Evolutionary conservation across 1,140 invertebrate genomes (phyloP), one percentile per base, ranked within the genome.

Genomic region (Calephelis virginiensis): DNA sequence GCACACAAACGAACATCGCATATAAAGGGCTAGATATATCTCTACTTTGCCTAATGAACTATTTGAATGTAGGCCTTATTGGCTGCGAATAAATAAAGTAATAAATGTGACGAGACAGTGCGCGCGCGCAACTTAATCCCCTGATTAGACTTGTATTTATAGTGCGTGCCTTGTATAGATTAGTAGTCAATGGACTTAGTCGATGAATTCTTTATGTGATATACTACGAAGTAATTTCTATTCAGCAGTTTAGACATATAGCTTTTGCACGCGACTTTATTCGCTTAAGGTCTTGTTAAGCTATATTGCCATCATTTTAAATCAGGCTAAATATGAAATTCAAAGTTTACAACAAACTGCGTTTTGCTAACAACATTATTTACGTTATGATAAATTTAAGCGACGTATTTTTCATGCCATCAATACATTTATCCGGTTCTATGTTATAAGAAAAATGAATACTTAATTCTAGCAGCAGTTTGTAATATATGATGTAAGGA

Each of bases 41-140:
- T 73, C 67, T 71, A 72, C 69, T 70, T 73, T 77, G 73, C 74
- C 82, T 90, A 89, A 90, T 90, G 83, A 89, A 88, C 85, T 83
- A 90, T 90, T 90, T 88, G 85, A 90, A 90, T 90, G 88, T 89
- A 80, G 80, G 81, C 79, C 82, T 84, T 82, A 90, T 88, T 85
- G 82, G 81, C 72, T 69, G 73, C 75, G 76, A 71, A 82, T 83
- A 83, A 83, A 89, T 85, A 89, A 86, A 86, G 79, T 84, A 83
- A 80, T 81, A 85, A 85, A 85, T 80, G 81, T 73, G 76, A 70
- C 61, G 68, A 69, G 62, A 64, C 49, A 40, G 65, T 85, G 84
- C 80, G 80, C 70, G 28, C 74, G 75, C 78, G 85, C 87, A 90
- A 74, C 70, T 80, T 83, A 90, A 90, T 89, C 72, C 74, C 63